Conservation (phyloP, 2,113 vertebrate species). For the Pycnonotus jocosus region DNA sequence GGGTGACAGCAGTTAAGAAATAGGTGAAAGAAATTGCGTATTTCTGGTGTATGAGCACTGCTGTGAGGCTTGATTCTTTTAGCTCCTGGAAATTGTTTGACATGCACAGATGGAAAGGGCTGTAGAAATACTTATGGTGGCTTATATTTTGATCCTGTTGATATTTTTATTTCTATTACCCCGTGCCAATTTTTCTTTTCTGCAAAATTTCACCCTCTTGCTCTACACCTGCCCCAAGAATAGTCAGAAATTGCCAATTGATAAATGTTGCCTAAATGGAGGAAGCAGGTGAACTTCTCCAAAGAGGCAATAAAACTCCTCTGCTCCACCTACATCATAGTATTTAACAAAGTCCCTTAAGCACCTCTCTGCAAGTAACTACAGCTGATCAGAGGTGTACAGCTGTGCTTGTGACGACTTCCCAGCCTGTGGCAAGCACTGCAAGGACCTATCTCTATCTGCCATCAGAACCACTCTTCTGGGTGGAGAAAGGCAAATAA, state of each 20-base stretch:
- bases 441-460: neutral
- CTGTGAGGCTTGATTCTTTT: neutral
- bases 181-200: neutral
- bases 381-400: neutral
- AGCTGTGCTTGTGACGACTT: neutral
- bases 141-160: neutral
- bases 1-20: conserved; percentile 3
- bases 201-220: neutral
- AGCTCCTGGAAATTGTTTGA: neutral
- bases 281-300: neutral
- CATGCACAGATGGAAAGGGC: neutral
- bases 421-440: neutral
- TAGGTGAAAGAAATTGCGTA: neutral
- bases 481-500: neutral
- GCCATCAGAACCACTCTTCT: neutral
- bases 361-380: neutral
- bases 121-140: neutral
- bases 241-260: neutral
- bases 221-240: neutral
- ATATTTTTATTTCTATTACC: neutral
- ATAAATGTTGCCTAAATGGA: neutral
- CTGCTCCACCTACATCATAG: fast-evolving
- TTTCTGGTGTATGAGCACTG: neutral
- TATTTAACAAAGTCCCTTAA: neutral
- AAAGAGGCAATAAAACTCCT: neutral